These are phyloP conservation scores for Hypomecis atomaria DNA, from an alignment of 2,888 invertebrate species.

Conservation along the genomic window DNA sequence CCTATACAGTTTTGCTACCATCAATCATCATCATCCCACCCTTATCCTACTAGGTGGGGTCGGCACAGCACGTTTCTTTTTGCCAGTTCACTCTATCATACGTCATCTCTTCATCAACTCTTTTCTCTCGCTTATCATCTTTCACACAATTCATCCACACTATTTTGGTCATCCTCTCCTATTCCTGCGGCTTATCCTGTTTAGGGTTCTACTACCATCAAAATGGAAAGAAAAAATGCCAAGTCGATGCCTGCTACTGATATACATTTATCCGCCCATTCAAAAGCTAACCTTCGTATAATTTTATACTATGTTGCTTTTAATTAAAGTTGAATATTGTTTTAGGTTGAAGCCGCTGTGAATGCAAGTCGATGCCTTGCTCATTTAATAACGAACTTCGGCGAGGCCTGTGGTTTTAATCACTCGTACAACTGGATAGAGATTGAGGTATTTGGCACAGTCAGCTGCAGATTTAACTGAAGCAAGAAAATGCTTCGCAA, in stretches of 20 bases:
- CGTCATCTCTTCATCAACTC: too few species aligned
- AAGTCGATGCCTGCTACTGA: not conserved
- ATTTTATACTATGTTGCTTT: not conserved
- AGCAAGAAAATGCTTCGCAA: not conserved
- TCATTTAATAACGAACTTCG: constrained; percentile 31
- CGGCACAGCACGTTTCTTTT: too few species aligned
- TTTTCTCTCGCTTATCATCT: too few species aligned
- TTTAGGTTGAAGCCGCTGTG: constrained; percentile 8
- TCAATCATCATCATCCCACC: too few species aligned
- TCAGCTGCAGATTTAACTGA: constrained; percentile 14
- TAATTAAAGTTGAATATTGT: constrained; percentile 23
- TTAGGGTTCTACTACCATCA: too few species aligned
- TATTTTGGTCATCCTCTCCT: too few species aligned
- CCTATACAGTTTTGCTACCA: too few species aligned
- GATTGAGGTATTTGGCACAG: constrained; percentile 34
- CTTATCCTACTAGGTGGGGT: too few species aligned
- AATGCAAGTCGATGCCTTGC: constrained; percentile 30
- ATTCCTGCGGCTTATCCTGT: too few species aligned
- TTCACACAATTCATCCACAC: too few species aligned
- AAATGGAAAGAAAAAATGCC: too few species aligned
- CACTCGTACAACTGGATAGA: constrained; percentile 39
- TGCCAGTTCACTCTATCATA: too few species aligned
- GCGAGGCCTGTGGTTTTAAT: constrained; percentile 44
- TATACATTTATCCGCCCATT: constrained; percentile 3
- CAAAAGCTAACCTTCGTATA: not conserved